phyloP scores from a whole-genome alignment of 92 coral and sea anemone species.

The Blastomussa wellsi region DNA sequence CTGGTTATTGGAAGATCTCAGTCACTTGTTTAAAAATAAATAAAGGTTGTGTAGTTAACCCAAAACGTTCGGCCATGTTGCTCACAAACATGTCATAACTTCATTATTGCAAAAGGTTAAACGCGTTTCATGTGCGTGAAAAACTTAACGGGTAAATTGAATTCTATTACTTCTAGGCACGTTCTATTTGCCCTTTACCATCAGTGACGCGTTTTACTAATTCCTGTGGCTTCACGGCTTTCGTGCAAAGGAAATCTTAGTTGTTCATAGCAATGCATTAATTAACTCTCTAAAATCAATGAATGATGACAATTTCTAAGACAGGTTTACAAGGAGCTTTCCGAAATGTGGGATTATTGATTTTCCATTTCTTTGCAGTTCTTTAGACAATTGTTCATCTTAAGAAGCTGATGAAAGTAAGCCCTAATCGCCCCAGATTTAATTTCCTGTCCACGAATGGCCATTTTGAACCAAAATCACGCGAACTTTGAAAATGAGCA shows the following conservation, averaged over 20 bases:
- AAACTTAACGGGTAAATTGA: neutral
- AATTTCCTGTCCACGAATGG: neutral
- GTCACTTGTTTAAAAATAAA: neutral
- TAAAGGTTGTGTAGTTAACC: neutral
- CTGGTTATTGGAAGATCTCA: neutral
- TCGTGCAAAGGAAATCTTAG: neutral
- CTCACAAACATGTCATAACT: neutral
- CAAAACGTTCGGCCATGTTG: neutral
- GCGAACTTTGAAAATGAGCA: neutral
- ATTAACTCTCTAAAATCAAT: conserved; percentile 4
- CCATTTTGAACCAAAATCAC: neutral
- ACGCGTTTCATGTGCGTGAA: neutral
- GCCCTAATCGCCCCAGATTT: neutral
- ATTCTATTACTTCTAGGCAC: neutral
- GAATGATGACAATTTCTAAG: conserved; percentile 17
- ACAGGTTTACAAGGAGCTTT: conserved; percentile 12
- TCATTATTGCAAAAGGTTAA: neutral
- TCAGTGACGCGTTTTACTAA: neutral
- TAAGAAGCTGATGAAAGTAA: conserved; percentile 18
- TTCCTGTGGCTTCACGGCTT: neutral
- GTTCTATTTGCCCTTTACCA: conserved; percentile 13
- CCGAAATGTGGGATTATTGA: conserved; percentile 19
- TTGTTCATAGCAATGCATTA: neutral
- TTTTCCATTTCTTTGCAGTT: conserved; percentile 20
- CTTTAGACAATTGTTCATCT: conserved; percentile 11